Evolutionary conservation across 2,113 vertebrate genomes (phyloP).

Genomic region (Eidolon helvum): DNA sequence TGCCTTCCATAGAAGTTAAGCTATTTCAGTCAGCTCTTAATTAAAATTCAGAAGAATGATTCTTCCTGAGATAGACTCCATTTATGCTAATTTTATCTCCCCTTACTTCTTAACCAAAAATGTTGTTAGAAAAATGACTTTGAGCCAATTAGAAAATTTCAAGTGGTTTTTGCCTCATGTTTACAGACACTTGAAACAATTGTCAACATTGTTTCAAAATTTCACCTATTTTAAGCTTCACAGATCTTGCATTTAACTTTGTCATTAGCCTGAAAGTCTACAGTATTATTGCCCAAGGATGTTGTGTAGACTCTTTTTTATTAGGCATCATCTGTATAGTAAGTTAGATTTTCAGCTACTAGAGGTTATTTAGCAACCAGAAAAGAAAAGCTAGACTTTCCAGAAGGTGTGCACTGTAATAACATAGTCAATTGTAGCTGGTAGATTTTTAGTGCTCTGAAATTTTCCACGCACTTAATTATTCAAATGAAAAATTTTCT

Average conservation of each 20-base stretch:
- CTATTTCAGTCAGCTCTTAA: not conserved
- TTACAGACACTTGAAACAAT: not conserved
- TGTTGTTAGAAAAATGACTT: not conserved
- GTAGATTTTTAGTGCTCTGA: not conserved
- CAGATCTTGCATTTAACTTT: not conserved
- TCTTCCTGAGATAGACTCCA: not conserved
- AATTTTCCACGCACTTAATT: slow-evolving; percentile 72
- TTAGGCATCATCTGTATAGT: not conserved
- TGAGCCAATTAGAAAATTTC: not conserved
- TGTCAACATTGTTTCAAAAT: not conserved
- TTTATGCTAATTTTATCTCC: not conserved
- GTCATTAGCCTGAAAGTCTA: not conserved
- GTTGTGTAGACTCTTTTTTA: not conserved
- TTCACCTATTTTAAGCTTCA: not conserved
- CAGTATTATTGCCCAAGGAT: not conserved
- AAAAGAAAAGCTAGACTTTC: slow-evolving; percentile 56
- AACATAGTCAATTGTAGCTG: slow-evolving; percentile 19
- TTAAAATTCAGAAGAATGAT: not conserved
- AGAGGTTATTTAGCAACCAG: slow-evolving; percentile 27
- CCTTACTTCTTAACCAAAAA: not conserved
- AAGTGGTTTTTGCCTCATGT: not conserved
- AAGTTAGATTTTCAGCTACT: not conserved
- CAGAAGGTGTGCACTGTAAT: slow-evolving; percentile 57
- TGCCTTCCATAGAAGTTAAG: not conserved
- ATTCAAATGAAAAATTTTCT: slow-evolving; percentile 70